Evolutionary conservation across 2,797 vertebrate genomes (phyloP), one percentile per base, ranked within the genome.

Genomic region (Crax fasciolata): DNA sequence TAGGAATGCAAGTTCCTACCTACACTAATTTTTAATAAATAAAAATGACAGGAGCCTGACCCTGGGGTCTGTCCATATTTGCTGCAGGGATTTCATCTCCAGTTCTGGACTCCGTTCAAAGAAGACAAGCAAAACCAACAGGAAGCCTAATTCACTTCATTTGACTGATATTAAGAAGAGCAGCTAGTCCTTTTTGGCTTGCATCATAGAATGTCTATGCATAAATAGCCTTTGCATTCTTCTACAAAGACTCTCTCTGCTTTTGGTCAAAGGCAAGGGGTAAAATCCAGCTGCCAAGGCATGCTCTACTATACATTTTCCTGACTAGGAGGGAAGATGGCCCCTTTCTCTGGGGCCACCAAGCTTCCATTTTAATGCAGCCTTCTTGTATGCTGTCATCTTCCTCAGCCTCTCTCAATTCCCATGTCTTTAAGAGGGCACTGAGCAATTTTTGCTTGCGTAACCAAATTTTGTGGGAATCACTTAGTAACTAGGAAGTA

Each of bases 101-200:
- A 73, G 55, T 57, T 12, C 44, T 76, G 59, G 48, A 73, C 52
- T 82, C 30, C 23, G 38, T 86, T 82, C 51, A 79, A 92, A 85
- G 58, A 85, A 51, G 62, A 82, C 67, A 76, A 86, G 80, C 9
- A 84, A 87, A 88, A 90, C 16, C 70, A 91, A 73, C 21, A 80
- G 55, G 75, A 91, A 91, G 49, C 11, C 44, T 80, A 76, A 90
- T 39, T 87, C 75, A 71, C 44, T 89, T 71, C 18, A 90, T 54
- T 18, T 57, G 41, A 76, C 65, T 90, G 75, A 84, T 89, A 87
- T 87, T 67, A 63, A 75, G 86, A 90, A 71, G 19, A 71, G 51
- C 28, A 41, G 32, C 48, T 67, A 63, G 52, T 62, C 35, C 12
- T 55, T 79, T 84, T 67, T 49, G n/a, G 66, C 51, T 90, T 70